phyloP scores from a whole-genome alignment of 2,113 vertebrate species.

The Gopherus evgoodei region DNA sequence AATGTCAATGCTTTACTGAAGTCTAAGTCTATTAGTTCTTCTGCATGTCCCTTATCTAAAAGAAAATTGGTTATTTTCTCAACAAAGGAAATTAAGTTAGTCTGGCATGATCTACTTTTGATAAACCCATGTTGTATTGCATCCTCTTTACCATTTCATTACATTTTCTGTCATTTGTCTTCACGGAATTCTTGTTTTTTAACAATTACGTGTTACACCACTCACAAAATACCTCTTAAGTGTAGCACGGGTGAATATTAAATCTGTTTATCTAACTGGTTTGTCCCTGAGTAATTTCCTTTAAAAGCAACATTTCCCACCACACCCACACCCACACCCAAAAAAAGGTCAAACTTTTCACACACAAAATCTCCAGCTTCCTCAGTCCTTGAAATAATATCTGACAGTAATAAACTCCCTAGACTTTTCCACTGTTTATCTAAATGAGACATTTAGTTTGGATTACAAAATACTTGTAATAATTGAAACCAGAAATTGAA shows the following conservation, averaged over 20 bases:
- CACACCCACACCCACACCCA: not conserved
- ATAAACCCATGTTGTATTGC: not conserved
- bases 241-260: not conserved
- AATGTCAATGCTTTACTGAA: not conserved
- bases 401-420: not conserved
- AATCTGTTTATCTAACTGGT: not conserved
- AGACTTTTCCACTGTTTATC: not conserved
- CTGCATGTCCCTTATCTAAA: not conserved
- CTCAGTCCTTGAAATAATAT: not conserved
- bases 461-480: not conserved
- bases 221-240: not conserved
- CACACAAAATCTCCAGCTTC: not conserved
- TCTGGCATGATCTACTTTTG: not conserved
- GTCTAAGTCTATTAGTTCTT: not conserved
- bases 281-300: not conserved
- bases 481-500: not conserved
- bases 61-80: not conserved
- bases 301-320: not conserved
- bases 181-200: not conserved
- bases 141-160: not conserved
- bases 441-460: not conserved
- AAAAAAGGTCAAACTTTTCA: not conserved
- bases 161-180: not conserved
- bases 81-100: not conserved
- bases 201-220: not conserved